Evolutionary conservation across 2,888 invertebrate genomes (phyloP), one percentile per base, ranked within the genome.

Genomic region (Imbricaverruca yamaguchii): DNA sequence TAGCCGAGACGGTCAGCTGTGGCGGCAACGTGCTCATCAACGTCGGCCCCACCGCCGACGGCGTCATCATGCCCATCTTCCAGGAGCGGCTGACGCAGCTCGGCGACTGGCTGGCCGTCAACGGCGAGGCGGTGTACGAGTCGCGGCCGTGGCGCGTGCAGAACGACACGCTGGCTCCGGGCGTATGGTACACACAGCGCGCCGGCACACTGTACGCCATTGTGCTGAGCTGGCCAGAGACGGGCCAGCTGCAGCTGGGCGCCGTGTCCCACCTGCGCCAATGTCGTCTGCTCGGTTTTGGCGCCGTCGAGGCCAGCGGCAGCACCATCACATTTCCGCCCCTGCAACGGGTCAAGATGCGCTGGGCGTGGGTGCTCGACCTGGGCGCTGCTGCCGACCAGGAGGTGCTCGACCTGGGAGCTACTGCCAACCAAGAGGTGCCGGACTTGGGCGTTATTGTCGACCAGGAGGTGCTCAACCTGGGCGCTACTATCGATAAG

Each of bases 21-120:
- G 94, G 95, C 88, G 95, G 95, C 89, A 95, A 95, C 86, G 89
- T 92, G 25, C 87, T 94, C 21, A 91, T 95, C 86, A 96, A 97
- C 86, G 90, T 96, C 10, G 96, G 96, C 0, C 96, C 96, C 25
- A 94, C 95, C 0, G 93, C 93, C 86, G 94, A 95, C 85, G 96
- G 96, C 10, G 92, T 91, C 9, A 96, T 97, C 83, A 87, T 90
- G 9, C 93, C 94, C 0, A 92, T 97, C 85, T 96, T 93, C 87
- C 93, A 96, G 88, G 95, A 97, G 86, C 90, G 96, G 78, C 88
- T 97, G 0, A 87, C 90, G 21, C 90, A 91, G 84, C 89, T 96
- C 84, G 97, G 97, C 4, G 81, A 85, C 13, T 97, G 96, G 96
- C 88, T 97, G 21, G 85, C 87, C 3, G 88, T 91, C 13, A 97